Evolutionary conservation across 2,113 vertebrate species (phyloP), one percentile per base, ranked within the genome.

Genomic region (Aplodontia rufa): DNA sequence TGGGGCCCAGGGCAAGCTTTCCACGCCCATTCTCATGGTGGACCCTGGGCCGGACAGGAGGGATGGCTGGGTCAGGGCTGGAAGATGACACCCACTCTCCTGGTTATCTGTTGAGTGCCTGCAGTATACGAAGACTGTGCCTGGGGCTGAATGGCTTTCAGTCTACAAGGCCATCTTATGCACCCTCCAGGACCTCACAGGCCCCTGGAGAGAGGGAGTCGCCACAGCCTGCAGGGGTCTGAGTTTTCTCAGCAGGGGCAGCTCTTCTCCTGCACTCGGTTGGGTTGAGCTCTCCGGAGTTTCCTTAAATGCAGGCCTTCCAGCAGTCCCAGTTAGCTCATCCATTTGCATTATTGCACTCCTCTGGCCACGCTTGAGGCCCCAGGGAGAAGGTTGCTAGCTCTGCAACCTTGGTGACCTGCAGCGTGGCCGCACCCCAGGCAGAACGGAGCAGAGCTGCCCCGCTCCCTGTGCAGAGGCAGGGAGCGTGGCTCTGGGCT

Each of bases 391-490:
- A 30, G 20, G 6, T 49, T 8, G 28, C 4, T 2, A n/a, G 1
- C 26, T 28, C 35, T 0, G 24, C n/a, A n/a, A n/a, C n/a, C 51
- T 19, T 0, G 22, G 7, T 35, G 22, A 17, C 53, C 37, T 8
- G 2, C 58, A 60, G 58, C 10, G 24, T 8, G 13, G 68, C 35
- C 26, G 3, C 8, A 3, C 49, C 35, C 24, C 45, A 32, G 3
- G 9, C 69, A n/a, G 58, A 20, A 8, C 20, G 4, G 40, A 62
- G 30, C 53, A 19, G 74, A 42, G 47, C 7, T 6, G 1, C 14
- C 19, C 14, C 42, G 5, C 10, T 45, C 1, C 4, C 37, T 13
- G 0, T 1, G 1, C 30, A 8, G 9, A 42, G 26, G 37, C 6
- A 20, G 10, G 37, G 32, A 35, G 8, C 4, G 0, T 2, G 13